Base-by-base conservation (phyloP, 2,888 invertebrate species). In the Melanostoma mellinum region DNA sequence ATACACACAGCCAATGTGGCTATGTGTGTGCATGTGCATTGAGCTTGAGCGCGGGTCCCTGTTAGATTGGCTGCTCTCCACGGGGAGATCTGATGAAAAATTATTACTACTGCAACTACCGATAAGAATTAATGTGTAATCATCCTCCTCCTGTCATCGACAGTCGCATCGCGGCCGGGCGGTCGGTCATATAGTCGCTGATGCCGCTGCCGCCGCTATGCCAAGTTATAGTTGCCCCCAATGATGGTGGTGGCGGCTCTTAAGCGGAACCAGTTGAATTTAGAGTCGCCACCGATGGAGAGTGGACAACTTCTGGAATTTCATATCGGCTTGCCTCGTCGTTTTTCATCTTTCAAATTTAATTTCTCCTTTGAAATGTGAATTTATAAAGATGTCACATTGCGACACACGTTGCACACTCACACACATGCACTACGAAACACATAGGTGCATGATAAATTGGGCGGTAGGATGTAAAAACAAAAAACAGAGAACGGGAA, bases 61-160 rank as follows among this genome's bases (percentile, higher is more conserved):
- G 20, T 20, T 20, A 53, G 48, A 38, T 36, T 48, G 63, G 36
- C 38, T 63, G 30, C 38, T 50, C 69, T 46, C 55, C 75, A 75
- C 77, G 74, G 79, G 69, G 67, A 79, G 84, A 84, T 71, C 84
- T 55, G 82, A 79, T 79, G 84, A 79, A 55, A 84, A 79, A 84
- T 84, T 74, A 84, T 84, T 79, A 84, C 79, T 71, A 75, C 79
- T 75, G 84, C 84, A 71, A 79, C 69, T 71, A 79, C 79, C 79
- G 84, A 84, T 84, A 84, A 75, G 84, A 84, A 84, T 84, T 84
- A 84, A 84, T 84, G 84, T 84, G 74, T 71, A 84, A 84, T 84
- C 82, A 79, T 78, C 79, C 81, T 65, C 81, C 84, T 84, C 84
- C 84, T 84, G 84, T 84, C 84, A 84, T 84, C 84, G 74, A 84